phyloP scores from a whole-genome alignment of 2,888 invertebrate genomes.

The Polylopha cassiicola region DNA sequence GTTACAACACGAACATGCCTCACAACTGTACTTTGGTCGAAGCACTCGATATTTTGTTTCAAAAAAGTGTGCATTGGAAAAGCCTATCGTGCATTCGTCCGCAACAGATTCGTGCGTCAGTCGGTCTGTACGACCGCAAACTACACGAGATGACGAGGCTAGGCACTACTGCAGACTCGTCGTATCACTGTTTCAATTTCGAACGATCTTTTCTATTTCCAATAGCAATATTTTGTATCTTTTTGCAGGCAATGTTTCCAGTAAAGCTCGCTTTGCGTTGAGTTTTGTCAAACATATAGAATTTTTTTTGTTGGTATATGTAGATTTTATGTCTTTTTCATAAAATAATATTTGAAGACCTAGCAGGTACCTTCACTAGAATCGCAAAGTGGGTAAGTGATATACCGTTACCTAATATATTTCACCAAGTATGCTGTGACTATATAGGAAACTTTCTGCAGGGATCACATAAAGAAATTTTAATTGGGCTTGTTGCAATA shows the following conservation, averaged over 20 bases:
- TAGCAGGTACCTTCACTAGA: too few species aligned
- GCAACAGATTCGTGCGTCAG: slow-evolving; percentile 57
- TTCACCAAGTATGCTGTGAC: too few species aligned
- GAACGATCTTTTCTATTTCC: slow-evolving; percentile 6
- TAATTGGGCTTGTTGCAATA: slow-evolving; percentile 12
- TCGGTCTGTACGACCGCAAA: slow-evolving; percentile 59
- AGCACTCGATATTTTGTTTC: slow-evolving; percentile 38
- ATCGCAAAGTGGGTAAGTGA: too few species aligned
- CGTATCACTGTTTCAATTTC: slow-evolving; percentile 15
- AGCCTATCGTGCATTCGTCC: slow-evolving; percentile 55
- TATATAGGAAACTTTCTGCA: too few species aligned
- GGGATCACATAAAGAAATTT: too few species aligned
- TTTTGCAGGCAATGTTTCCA: slow-evolving; percentile 1
- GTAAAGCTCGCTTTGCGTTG: too few species aligned
- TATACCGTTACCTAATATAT: too few species aligned
- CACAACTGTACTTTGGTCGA: slow-evolving; percentile 40
- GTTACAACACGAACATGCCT: slow-evolving; percentile 22
- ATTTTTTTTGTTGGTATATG: too few species aligned
- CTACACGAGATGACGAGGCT: slow-evolving; percentile 41
- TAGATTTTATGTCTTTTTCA: too few species aligned
- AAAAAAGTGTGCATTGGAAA: slow-evolving; percentile 55
- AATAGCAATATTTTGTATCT: neutral
- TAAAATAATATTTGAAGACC: too few species aligned
- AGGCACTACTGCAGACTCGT: slow-evolving; percentile 1
- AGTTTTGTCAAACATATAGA: too few species aligned